phyloP scores from a whole-genome alignment of 2,797 vertebrate species.

The Salmo trutta region DNA sequence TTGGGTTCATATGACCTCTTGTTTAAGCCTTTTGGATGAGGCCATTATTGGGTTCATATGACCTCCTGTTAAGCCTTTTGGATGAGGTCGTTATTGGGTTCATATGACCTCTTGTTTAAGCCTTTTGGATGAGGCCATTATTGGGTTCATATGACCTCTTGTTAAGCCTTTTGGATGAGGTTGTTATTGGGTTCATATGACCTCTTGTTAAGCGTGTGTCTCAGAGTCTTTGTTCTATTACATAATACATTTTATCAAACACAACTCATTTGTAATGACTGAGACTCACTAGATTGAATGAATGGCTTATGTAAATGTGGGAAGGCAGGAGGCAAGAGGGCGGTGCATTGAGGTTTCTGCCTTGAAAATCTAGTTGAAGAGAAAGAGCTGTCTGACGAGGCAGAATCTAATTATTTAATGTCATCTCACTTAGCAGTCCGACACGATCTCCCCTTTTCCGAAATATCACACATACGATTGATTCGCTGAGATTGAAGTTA shows the following conservation, averaged over 20 bases:
- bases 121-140: too few relatives aligned
- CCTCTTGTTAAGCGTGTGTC: not conserved
- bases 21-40: too few relatives aligned
- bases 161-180: not conserved
- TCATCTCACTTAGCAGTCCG: slow-evolving; percentile 41
- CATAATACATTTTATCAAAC: not conserved
- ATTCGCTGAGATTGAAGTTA: slow-evolving; percentile 62
- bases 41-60: too few relatives aligned
- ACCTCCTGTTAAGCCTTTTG: too few relatives aligned
- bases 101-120: too few relatives aligned
- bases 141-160: too few relatives aligned
- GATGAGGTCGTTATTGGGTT: too few relatives aligned
- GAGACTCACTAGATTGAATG: not conserved
- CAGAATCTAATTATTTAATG: slow-evolving; percentile 36
- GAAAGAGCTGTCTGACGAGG: slow-evolving; percentile 19
- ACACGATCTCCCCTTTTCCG: slow-evolving; percentile 41
- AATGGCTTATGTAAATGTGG: slow-evolving; percentile 6
- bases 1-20: too few relatives aligned
- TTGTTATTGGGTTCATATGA: not conserved
- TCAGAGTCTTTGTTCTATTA: not conserved
- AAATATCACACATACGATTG: slow-evolving; percentile 57
- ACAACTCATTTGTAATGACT: not conserved
- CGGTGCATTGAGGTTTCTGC: not conserved
- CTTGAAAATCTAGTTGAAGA: slow-evolving; percentile 21
- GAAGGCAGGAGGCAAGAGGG: not conserved